Evolutionary conservation across 2,888 invertebrate genomes (phyloP), one percentile per base, ranked within the genome.

Genomic region (Andricus curvator): DNA sequence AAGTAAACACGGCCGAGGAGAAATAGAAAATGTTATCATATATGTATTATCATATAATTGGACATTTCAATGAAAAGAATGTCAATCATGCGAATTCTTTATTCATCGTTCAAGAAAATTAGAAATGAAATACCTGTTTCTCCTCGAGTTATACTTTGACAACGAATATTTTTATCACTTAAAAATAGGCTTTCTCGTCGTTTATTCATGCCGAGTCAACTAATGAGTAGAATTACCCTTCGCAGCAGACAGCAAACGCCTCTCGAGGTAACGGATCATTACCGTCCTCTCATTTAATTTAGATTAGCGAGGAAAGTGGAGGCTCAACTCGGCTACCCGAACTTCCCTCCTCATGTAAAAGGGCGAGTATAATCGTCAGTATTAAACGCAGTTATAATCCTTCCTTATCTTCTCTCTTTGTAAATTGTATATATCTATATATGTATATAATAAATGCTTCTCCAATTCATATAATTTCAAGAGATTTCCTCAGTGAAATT

Each of bases 251-350:
- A 67, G 66, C 41, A 70, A 78, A 70, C 68, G 78, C 85, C 88
- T 87, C 88, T 86, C 84, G 84, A 82, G 83, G 86, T 87, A 88
- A 88, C 88, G 88, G 88, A 89, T 88, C 88, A 88, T 88, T 88
- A 88, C 86, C 85, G 88, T 88, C 85, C 86, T 86, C 88, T 89
- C 88, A 86, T 88, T 88, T 88, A 88, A 88, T 88, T 89, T 88
- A 87, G 88, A 88, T 88, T 89, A 88, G 88, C 85, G 44, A 67
- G 67, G 41, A 67, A 67, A 67, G 67, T 67, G 41, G n/a, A 67
- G 41, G 67, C 64, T 64, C 64, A 64, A 64, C 64, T 64, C 64
- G 17, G 29, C 67, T 41, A 22, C 41, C 29, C n/a, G 22, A 67
- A 22, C 67, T 67, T 41, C 67, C 67, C 67, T 67, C 41, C 22